Conservation (phyloP, 2,113 vertebrate species). For the Nyctibius bracteatus region DNA sequence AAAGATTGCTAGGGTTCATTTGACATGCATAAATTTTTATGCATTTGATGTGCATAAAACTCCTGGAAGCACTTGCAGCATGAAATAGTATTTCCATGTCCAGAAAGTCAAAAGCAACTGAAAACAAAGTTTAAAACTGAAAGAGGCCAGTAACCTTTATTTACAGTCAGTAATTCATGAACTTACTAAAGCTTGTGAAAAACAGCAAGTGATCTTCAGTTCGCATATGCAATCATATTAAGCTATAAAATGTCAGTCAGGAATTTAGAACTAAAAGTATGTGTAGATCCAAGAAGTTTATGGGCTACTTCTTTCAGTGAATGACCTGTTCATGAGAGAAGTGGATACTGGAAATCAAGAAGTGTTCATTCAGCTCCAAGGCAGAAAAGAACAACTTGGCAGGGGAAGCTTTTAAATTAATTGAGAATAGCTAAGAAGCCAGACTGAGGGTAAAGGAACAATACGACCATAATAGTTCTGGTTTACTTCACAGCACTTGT, state of each 20-base stretch:
- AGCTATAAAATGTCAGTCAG: neutral
- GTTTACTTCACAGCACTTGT: neutral
- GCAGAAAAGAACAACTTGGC: neutral
- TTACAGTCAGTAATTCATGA: neutral
- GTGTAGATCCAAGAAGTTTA: neutral
- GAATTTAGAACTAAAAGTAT: neutral
- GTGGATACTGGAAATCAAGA: neutral
- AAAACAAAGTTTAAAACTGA: neutral
- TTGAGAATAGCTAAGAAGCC: neutral
- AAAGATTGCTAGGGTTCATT: neutral
- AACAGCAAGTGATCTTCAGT: neutral
- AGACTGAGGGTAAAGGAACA: neutral
- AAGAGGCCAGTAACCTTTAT: neutral
- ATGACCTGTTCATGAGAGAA: neutral
- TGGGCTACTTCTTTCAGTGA: neutral
- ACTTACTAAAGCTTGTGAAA: neutral
- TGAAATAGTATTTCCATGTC: neutral
- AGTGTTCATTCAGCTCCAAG: neutral
- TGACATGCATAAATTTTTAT: neutral
- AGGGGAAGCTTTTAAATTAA: conserved; percentile 3
- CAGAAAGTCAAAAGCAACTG: neutral
- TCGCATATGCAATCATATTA: neutral
- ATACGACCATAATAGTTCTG: neutral
- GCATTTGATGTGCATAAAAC: neutral
- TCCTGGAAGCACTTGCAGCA: neutral